Percentiles rank a stretch among this genome's conserved stretches.
Conservation (phyloP, 2,797 vertebrate genomes). For the Liparis tanakae region DNA sequence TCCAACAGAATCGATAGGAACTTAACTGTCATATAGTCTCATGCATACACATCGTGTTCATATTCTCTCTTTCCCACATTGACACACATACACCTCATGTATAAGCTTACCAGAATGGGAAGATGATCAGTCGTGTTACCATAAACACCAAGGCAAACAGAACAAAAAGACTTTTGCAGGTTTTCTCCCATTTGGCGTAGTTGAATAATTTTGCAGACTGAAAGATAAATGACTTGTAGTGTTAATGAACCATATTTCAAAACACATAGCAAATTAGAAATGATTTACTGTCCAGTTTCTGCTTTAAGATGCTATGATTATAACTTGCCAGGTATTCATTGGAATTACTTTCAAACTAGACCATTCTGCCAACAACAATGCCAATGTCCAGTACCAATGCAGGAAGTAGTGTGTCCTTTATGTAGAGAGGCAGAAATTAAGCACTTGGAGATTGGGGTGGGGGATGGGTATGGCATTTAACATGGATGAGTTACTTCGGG, state of each 20-base stretch:
- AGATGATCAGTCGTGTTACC: constrained; percentile 90
- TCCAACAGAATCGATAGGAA: neutral
- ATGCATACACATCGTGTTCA: neutral
- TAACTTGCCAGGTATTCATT: neutral
- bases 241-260: constrained; percentile 21
- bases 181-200: constrained; percentile 90
- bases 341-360: neutral
- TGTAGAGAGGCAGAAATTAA: neutral
- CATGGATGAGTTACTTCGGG: neutral
- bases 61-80: constrained; percentile 1
- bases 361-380: neutral
- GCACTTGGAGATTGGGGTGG: neutral
- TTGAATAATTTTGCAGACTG: constrained; percentile 96
- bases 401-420: neutral
- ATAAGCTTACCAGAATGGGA: constrained; percentile 91
- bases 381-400: neutral
- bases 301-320: neutral
- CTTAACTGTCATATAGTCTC: neutral
- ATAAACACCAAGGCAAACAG: constrained; percentile 88
- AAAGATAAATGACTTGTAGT: constrained; percentile 46
- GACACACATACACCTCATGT: neutral
- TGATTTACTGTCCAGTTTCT: neutral
- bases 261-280: neutral
- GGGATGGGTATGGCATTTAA: neutral
- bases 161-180: constrained; percentile 89